These are phyloP conservation scores for Tetanocera ferruginea DNA, from an alignment of 2,888 invertebrate species.

Conservation along the genomic window DNA sequence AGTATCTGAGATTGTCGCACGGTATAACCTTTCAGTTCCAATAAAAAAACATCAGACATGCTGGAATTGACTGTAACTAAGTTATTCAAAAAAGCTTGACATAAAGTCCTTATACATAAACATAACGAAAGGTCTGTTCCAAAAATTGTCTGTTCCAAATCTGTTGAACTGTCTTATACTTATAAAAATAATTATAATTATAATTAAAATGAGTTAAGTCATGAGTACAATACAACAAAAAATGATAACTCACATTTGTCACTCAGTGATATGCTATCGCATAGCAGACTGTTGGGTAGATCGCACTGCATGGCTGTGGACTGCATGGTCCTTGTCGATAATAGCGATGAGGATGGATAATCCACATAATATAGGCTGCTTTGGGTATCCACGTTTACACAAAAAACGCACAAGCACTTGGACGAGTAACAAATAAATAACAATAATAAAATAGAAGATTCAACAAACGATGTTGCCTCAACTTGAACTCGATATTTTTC, in stretches of 20 bases:
- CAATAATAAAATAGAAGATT: background rate
- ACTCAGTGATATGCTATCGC: conserved; percentile 56
- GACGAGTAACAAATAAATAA: background rate
- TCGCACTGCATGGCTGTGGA: conserved; percentile 57
- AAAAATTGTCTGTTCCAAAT: too few species aligned
- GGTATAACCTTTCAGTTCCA: too few species aligned
- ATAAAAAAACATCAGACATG: too few species aligned
- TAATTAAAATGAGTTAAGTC: background rate
- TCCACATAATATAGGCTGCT: conserved; percentile 52
- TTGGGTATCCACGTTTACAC: conserved; percentile 50
- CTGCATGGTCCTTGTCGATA: conserved; percentile 33
- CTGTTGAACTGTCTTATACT: too few species aligned
- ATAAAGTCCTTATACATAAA: too few species aligned
- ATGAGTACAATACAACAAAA: background rate
- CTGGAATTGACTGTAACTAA: too few species aligned
- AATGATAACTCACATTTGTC: conserved; percentile 55
- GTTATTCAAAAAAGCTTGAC: too few species aligned
- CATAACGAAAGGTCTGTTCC: too few species aligned
- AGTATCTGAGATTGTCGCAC: too few species aligned
- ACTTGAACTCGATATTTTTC: conserved; percentile 14
- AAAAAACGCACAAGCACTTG: background rate
- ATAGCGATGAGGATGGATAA: conserved; percentile 44
- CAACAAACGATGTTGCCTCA: background rate
- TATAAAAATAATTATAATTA: too few species aligned
- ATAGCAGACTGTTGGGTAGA: conserved; percentile 55